phyloP scores from a whole-genome alignment of 2,888 invertebrate species.

The Noctua comes region DNA sequence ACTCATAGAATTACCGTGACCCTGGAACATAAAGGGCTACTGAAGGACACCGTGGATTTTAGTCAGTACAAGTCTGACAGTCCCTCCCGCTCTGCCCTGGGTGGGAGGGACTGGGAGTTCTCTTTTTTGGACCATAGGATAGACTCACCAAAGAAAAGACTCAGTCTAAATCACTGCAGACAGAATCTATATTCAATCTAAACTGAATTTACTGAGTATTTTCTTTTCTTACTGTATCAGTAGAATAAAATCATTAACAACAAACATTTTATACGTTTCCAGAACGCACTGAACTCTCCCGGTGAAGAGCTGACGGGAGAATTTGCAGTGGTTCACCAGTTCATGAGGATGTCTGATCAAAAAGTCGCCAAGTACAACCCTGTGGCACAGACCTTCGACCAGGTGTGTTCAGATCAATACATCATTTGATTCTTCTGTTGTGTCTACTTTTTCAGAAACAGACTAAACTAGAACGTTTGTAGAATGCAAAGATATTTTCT shows the following conservation, averaged over 20 bases:
- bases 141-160: background rate
- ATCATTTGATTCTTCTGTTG: background rate
- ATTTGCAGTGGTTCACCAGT: slow-evolving; percentile 93
- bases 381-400: slow-evolving; percentile 75
- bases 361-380: slow-evolving; percentile 85
- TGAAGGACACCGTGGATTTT: too few species aligned
- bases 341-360: slow-evolving; percentile 93
- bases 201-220: too few species aligned
- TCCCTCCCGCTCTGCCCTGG: too few species aligned
- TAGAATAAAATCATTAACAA: background rate
- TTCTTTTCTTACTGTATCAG: too few species aligned
- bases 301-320: slow-evolving; percentile 91
- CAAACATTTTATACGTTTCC: slow-evolving; percentile 56
- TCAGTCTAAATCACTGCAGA: too few species aligned
- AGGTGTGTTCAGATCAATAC: slow-evolving; percentile 73
- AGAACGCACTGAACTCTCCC: slow-evolving; percentile 90
- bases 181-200: too few species aligned
- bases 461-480: background rate
- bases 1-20: too few species aligned
- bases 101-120: too few species aligned
- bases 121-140: too few species aligned
- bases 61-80: too few species aligned
- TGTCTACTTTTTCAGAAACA: background rate
- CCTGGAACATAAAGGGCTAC: too few species aligned
- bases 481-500: background rate